These are phyloP conservation scores for Drosophila bocki DNA, from an alignment of 1,140 invertebrate species.

Conservation along the genomic window DNA sequence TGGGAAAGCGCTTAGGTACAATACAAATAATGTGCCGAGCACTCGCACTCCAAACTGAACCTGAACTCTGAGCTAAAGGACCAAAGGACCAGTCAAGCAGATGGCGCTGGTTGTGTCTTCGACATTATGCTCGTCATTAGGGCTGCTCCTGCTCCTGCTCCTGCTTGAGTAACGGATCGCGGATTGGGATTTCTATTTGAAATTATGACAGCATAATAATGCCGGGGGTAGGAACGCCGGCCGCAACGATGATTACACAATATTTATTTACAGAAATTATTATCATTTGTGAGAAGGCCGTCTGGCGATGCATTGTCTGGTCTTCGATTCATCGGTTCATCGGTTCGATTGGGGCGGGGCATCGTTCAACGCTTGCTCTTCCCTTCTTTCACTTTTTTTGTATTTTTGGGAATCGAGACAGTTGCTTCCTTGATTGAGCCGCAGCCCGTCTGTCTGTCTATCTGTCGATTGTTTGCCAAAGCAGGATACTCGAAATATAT, in stretches of 20 bases:
- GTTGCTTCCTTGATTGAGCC: slow-evolving; percentile 64
- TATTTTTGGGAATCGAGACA: slow-evolving; percentile 65
- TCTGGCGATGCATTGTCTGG: slow-evolving; percentile 32
- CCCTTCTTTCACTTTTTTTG: background rate
- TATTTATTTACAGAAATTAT: slow-evolving; percentile 78
- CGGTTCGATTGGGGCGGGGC: slow-evolving; percentile 30
- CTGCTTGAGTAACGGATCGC: slow-evolving; percentile 56
- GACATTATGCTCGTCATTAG: slow-evolving; percentile 73
- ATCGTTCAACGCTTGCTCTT: slow-evolving; percentile 25
- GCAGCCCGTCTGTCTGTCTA: slow-evolving; percentile 22
- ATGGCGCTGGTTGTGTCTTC: slow-evolving; percentile 64
- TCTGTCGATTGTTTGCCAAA: slow-evolving; percentile 39
- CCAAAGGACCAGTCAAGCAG: slow-evolving; percentile 41
- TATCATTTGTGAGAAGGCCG: slow-evolving; percentile 67
- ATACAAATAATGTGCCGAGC: slow-evolving; percentile 47
- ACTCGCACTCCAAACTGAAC: slow-evolving; percentile 8
- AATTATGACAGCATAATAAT: slow-evolving; percentile 76
- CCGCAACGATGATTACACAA: slow-evolving; percentile 70
- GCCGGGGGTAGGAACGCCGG: slow-evolving; percentile 29
- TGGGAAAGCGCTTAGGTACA: slow-evolving; percentile 53
- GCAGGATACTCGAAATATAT: slow-evolving; percentile 14
- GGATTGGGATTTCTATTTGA: slow-evolving; percentile 63
- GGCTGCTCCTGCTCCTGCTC: slow-evolving; percentile 30
- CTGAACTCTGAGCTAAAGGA: slow-evolving; percentile 28
- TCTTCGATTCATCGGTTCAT: slow-evolving; percentile 22